phyloP scores from a whole-genome alignment of 2,888 invertebrate genomes.

The Perithous albicinctus region DNA sequence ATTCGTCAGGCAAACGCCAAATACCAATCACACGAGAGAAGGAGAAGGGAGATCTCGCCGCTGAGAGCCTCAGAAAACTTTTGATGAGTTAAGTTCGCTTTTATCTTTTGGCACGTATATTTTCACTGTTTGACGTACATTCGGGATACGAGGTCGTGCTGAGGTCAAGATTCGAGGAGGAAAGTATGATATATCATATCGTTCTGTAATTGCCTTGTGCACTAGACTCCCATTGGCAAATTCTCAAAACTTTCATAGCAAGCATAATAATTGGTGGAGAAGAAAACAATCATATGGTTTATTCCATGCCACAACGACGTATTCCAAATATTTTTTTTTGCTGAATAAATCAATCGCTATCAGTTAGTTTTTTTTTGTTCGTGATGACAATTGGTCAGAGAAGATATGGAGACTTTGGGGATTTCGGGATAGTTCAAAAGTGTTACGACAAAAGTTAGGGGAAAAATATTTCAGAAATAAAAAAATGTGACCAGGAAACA shows the following conservation, averaged over 20 bases:
- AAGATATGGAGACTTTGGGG: too few relatives aligned
- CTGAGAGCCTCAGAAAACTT: conserved; percentile 54
- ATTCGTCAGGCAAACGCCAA: conserved; percentile 61
- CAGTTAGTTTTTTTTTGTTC: background rate
- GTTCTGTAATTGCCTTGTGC: conserved; percentile 16
- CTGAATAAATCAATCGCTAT: background rate
- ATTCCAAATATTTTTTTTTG: background rate
- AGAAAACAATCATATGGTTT: background rate
- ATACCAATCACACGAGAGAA: conserved; percentile 62
- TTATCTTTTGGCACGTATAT: conserved; percentile 66
- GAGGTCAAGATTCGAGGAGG: conserved; percentile 42
- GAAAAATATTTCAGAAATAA: too few relatives aligned
- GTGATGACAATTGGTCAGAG: fast-evolving
- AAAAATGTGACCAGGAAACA: too few relatives aligned
- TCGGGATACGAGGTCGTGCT: conserved; percentile 10
- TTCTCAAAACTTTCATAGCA: conserved; percentile 31
- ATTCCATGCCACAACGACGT: background rate
- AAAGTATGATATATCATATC: conserved; percentile 43
- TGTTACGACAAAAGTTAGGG: too few relatives aligned
- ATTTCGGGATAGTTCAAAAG: too few relatives aligned
- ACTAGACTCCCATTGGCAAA: background rate
- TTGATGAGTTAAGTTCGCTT: conserved; percentile 69
- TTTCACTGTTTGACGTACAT: conserved; percentile 60
- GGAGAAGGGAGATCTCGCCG: conserved; percentile 15
- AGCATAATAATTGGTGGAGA: conserved; percentile 19